Evolutionary conservation across 2,113 vertebrate species (phyloP).

Genomic region (Dipodomys merriami): DNA sequence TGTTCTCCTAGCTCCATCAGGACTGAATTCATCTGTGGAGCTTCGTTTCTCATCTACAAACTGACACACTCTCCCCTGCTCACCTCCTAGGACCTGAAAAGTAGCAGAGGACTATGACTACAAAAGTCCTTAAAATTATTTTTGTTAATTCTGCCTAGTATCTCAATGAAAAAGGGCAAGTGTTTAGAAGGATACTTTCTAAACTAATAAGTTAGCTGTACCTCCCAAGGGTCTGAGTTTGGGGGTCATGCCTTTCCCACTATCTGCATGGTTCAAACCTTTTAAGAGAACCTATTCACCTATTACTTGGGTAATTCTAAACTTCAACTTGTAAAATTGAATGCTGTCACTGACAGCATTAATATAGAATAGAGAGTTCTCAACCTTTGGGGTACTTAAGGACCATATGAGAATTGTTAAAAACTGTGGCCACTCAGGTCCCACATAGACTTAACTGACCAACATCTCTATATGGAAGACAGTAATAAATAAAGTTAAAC

Average conservation of each 20-base stretch:
- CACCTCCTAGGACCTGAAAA: background rate
- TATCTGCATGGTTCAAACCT: background rate
- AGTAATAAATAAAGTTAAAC: background rate
- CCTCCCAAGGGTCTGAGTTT: background rate
- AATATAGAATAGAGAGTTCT: background rate
- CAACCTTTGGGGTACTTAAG: background rate
- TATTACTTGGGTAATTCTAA: background rate
- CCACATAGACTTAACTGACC: background rate
- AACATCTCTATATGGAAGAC: background rate
- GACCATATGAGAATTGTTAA: background rate
- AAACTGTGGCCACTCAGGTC: background rate
- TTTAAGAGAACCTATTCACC: background rate
- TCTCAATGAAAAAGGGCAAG: background rate
- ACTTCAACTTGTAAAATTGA: constrained; percentile 4
- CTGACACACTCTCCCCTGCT: background rate
- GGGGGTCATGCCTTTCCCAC: background rate
- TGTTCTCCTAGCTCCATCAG: background rate
- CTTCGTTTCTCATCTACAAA: constrained; percentile 39
- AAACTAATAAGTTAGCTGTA: background rate
- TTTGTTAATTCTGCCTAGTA: constrained; percentile 25
- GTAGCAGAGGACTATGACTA: background rate
- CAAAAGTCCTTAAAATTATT: constrained; percentile 37
- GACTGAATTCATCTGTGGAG: background rate
- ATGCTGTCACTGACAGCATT: background rate
- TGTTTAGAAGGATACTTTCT: background rate